Conservation (phyloP, 2,888 invertebrate species). For the Flexamia atlantica region DNA sequence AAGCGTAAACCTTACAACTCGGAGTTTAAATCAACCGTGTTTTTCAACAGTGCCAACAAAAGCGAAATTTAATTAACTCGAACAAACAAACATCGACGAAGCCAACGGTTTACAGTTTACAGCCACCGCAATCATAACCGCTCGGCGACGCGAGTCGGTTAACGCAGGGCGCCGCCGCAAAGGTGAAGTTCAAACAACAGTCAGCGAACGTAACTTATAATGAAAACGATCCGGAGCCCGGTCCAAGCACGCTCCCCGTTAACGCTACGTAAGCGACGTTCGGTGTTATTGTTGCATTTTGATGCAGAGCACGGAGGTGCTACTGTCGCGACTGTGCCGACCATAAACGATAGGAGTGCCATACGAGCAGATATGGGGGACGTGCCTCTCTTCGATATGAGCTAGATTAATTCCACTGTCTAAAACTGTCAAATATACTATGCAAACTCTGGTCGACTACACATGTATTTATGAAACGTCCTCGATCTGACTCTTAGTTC, state of each 20-base stretch:
- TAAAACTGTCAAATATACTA: too few species aligned
- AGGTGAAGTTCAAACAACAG: slow-evolving; percentile 50
- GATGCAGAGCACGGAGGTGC: slow-evolving; percentile 22
- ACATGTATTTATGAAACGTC: too few species aligned
- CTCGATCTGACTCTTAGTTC: too few species aligned
- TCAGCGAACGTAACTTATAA: slow-evolving; percentile 34
- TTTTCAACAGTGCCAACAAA: not conserved
- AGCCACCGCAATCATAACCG: slow-evolving; percentile 14
- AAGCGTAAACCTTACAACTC: too few species aligned
- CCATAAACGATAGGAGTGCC: slow-evolving; percentile 27
- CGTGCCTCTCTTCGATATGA: not conserved
- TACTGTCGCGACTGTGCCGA: not conserved
- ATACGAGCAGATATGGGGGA: slow-evolving; percentile 12
- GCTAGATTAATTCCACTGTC: not conserved
- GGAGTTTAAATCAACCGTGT: not conserved
- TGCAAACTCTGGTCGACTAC: too few species aligned
- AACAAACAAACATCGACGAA: slow-evolving; percentile 1
- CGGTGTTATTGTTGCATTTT: slow-evolving; percentile 43
- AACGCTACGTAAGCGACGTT: slow-evolving; percentile 20
- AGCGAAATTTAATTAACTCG: slow-evolving; percentile 2
- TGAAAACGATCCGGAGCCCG: slow-evolving; percentile 44
- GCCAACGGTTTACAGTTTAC: not conserved
- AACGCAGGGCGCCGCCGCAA: slow-evolving; percentile 18
- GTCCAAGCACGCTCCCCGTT: slow-evolving; percentile 47
- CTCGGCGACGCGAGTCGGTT: not conserved